Evolutionary conservation across 2,113 vertebrate genomes (phyloP).

Genomic region (Mellivora capensis): DNA sequence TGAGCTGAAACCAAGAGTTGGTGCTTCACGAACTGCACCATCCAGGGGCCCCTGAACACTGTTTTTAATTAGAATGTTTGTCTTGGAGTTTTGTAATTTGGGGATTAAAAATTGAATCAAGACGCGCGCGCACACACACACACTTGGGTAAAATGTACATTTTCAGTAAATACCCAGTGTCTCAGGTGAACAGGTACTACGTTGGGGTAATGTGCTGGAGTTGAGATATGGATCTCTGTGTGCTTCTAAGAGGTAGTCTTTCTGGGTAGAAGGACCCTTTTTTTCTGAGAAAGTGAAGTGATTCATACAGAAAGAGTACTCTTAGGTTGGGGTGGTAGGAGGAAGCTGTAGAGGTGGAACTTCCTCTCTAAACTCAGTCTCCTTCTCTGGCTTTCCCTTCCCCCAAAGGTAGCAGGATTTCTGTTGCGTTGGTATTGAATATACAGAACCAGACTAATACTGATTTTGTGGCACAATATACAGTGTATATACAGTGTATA

Average conservation of each 20-base stretch:
- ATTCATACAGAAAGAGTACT: background rate
- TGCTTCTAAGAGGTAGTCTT: background rate
- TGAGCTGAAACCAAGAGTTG: background rate
- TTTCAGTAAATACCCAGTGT: background rate
- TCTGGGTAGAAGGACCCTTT: background rate
- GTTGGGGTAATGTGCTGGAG: background rate
- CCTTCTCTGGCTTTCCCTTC: background rate
- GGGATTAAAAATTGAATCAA: background rate
- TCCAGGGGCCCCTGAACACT: background rate
- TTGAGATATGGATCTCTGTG: background rate
- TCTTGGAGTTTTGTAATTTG: conserved; percentile 20
- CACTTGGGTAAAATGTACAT: background rate
- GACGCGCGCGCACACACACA: background rate
- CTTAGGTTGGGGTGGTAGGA: background rate
- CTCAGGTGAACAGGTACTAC: background rate
- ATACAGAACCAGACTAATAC: background rate
- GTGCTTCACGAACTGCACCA: background rate
- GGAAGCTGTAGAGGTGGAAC: background rate
- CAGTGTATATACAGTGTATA: no score
- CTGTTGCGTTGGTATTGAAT: background rate
- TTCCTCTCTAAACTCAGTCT: background rate
- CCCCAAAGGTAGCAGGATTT: background rate
- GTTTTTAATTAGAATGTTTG: background rate
- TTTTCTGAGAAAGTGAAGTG: background rate
- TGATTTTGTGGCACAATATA: background rate